These are phyloP conservation scores for Ectobius pallidus DNA, from an alignment of 2,888 invertebrate genomes.

Conservation along the genomic window DNA sequence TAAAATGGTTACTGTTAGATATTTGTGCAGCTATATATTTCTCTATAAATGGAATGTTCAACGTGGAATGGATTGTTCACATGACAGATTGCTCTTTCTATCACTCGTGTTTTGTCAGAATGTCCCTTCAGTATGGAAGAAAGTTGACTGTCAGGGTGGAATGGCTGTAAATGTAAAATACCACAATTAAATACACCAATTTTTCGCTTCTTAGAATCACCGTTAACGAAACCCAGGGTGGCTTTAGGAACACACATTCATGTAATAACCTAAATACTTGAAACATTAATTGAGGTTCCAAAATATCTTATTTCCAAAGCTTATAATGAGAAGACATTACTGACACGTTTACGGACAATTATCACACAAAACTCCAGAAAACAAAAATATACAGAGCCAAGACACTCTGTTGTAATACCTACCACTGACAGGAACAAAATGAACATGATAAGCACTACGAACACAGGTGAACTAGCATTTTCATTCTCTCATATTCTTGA, in stretches of 20 bases:
- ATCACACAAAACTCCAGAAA: conserved; percentile 12
- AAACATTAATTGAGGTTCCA: conserved; percentile 17
- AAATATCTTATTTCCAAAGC: conserved; percentile 4
- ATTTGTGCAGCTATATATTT: background rate
- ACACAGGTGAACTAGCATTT: background rate
- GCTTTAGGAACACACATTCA: background rate
- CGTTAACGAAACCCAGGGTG: background rate
- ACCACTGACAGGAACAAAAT: conserved; percentile 3
- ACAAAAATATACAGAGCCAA: background rate
- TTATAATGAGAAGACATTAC: conserved; percentile 10
- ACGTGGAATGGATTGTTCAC: conserved; percentile 16
- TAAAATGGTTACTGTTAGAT: background rate
- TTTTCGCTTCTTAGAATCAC: background rate
- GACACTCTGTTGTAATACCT: background rate
- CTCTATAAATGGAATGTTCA: conserved; percentile 24
- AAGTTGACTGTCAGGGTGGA: too few relatives aligned
- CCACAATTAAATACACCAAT: too few relatives aligned
- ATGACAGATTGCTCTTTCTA: background rate
- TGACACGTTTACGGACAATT: conserved; percentile 10
- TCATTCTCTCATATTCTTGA: background rate
- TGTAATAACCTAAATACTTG: background rate
- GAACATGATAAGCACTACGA: conserved; percentile 5
- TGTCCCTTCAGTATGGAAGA: too few relatives aligned
- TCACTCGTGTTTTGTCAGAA: background rate
- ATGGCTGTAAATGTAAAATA: too few relatives aligned